Percentiles rank a stretch among this genome's conserved stretches.
Conservation (phyloP, 2,888 invertebrate genomes). For the Orthosia incerta region DNA sequence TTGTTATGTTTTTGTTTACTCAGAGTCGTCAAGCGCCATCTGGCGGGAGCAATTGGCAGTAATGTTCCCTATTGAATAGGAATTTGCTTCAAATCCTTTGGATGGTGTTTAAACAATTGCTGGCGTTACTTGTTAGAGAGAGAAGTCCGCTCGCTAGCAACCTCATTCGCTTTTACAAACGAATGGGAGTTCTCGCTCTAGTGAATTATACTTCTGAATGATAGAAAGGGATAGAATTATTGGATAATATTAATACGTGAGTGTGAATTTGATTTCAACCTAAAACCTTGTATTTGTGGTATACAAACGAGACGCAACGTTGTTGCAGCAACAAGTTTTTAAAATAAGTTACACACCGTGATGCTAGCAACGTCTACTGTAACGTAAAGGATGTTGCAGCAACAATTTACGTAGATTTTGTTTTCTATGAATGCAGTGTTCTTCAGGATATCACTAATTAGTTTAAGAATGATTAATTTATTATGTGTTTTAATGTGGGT, state of each 20-base stretch:
- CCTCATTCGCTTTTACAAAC: constrained; percentile 25
- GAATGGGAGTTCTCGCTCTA: constrained; percentile 4
- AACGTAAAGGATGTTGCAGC: not conserved
- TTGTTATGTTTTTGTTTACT: no score
- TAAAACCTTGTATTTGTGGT: not conserved
- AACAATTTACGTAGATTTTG: not conserved
- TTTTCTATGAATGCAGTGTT: constrained; percentile 1
- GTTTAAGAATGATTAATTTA: constrained; percentile 33
- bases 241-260: not conserved
- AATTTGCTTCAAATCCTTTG: no score
- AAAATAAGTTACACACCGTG: not conserved
- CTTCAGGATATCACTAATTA: constrained; percentile 24
- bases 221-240: constrained; percentile 1
- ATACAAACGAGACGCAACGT: constrained; percentile 1
- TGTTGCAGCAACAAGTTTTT: constrained; percentile 15
- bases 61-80: no score
- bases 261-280: constrained; percentile 5
- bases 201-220: not conserved
- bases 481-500: constrained; percentile 47
- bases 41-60: no score
- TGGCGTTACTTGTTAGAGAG: not conserved
- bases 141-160: constrained; percentile 10
- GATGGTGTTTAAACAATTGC: no score
- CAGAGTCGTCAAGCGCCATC: no score
- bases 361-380: not conserved